phyloP scores from a whole-genome alignment of 2,113 vertebrate genomes.

The Nibea albiflora region DNA sequence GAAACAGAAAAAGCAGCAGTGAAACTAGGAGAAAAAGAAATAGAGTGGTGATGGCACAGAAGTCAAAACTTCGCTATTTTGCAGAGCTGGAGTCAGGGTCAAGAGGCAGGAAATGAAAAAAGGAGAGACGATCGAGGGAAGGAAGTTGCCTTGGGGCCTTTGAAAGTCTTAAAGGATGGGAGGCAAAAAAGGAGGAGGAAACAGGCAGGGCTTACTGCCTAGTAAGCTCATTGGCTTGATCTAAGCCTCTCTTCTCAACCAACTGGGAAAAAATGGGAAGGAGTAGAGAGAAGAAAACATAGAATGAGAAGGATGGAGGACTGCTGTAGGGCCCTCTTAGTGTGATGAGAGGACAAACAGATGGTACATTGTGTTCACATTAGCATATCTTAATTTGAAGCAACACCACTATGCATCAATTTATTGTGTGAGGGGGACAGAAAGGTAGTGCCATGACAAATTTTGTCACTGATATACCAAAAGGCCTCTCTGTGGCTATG shows the following conservation, averaged over 20 bases:
- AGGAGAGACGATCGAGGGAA: constrained; percentile 24
- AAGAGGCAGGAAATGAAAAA: constrained; percentile 58
- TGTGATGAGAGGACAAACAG: constrained; percentile 66
- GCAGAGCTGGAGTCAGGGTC: constrained; percentile 48
- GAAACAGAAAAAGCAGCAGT: constrained; percentile 10
- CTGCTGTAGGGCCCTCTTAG: constrained; percentile 54
- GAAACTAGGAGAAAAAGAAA: constrained; percentile 10
- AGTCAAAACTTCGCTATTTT: constrained; percentile 43
- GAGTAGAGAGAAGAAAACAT: constrained; percentile 21
- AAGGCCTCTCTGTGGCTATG: constrained; percentile 18
- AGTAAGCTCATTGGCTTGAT: constrained; percentile 55
- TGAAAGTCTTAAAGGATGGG: constrained; percentile 50
- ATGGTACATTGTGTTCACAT: constrained; percentile 74
- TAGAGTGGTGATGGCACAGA: constrained; percentile 19
- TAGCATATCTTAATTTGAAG: constrained; percentile 67
- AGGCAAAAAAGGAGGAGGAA: constrained; percentile 40
- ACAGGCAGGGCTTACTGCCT: constrained; percentile 15
- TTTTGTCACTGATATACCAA: constrained; percentile 25
- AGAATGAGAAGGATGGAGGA: constrained; percentile 35
- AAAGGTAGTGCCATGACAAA: constrained; percentile 35
- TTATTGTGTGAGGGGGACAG: constrained; percentile 37
- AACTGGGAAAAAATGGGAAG: constrained; percentile 49
- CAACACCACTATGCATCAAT: constrained; percentile 47
- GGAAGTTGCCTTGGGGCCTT: constrained; percentile 51
- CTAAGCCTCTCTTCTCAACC: constrained; percentile 46